A percentile compares a stretch with the other conserved stretches of the same genome.
Evolutionary conservation across 1,140 invertebrate genomes (phyloP).

Genomic region (Zaprionus davidi): DNA sequence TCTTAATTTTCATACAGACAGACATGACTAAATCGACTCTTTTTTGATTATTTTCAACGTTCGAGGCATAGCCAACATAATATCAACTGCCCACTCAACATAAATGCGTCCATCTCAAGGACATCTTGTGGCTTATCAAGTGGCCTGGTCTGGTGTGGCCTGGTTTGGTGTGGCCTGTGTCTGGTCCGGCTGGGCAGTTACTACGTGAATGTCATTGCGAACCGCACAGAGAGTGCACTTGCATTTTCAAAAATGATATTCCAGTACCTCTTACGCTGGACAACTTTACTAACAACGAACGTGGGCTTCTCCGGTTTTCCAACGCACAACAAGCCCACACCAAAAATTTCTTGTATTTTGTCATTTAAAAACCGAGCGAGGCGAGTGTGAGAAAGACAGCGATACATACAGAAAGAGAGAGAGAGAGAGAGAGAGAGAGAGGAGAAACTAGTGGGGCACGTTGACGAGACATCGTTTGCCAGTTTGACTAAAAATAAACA

Average conservation of each 20-base stretch:
- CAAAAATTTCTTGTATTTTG: conserved; percentile 45
- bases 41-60: too few species aligned
- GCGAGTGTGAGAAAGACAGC: conserved; percentile 4
- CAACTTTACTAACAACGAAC: conserved; percentile 29
- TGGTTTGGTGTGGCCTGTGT: not conserved
- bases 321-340: conserved; percentile 49
- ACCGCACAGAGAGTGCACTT: conserved; percentile 54
- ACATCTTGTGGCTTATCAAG: conserved; percentile 65
- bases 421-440: too few species aligned
- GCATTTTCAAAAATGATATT: conserved; percentile 59
- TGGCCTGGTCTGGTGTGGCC: not conserved
- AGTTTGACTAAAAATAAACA: conserved; percentile 69
- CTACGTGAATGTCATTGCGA: conserved; percentile 66
- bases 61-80: not conserved
- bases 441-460: conserved; percentile 31
- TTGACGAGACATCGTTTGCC: conserved; percentile 27
- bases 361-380: conserved; percentile 29
- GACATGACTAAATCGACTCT: not conserved
- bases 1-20: not conserved
- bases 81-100: not conserved
- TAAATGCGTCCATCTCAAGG: conserved; percentile 48
- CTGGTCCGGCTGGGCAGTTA: conserved; percentile 33
- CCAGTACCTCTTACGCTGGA: not conserved
- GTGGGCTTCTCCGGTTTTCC: conserved; percentile 79
- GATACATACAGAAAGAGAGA: conserved; percentile 5